Percentiles rank a stretch among this genome's conserved stretches.
phyloP scores from a whole-genome alignment of 2,113 vertebrate species.

The Caranx ignobilis region DNA sequence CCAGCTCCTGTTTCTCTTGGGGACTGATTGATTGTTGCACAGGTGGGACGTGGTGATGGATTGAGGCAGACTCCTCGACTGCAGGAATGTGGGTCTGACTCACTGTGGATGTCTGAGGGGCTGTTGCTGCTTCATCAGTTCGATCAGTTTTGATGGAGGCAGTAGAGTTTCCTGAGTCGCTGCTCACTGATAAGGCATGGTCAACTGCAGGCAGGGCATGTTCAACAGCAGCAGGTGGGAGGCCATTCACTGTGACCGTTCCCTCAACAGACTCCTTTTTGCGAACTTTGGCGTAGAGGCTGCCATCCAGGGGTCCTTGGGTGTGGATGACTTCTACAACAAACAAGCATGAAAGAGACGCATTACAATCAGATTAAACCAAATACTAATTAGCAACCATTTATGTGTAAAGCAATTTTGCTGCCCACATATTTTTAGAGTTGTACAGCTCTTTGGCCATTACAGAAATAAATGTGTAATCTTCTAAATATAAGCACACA shows the following conservation, averaged over 20 bases:
- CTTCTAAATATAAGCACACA: constrained; percentile 15
- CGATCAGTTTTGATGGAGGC: constrained; percentile 97
- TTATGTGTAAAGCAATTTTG: constrained; percentile 3
- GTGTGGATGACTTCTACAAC: constrained; percentile 93
- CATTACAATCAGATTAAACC: constrained; percentile 26
- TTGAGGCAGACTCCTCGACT: constrained; percentile 32
- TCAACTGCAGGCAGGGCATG: constrained; percentile 85
- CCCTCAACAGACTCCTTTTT: constrained; percentile 93
- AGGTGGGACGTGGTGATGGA: constrained; percentile 55
- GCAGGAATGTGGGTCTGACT: constrained; percentile 70
- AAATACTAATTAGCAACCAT: constrained; percentile 6
- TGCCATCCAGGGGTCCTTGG: constrained; percentile 96
- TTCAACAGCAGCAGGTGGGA: constrained; percentile 76
- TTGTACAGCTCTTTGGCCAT: neutral
- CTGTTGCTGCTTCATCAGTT: constrained; percentile 87
- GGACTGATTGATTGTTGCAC: constrained; percentile 87
- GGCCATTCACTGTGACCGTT: constrained; percentile 84
- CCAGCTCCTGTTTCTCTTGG: constrained; percentile 93
- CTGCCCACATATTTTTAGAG: constrained; percentile 12
- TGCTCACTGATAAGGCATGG: constrained; percentile 96
- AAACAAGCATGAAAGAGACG: constrained; percentile 59
- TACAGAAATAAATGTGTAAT: constrained; percentile 2
- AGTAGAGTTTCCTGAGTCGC: constrained; percentile 97
- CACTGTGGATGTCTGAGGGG: constrained; percentile 68
- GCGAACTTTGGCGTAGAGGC: constrained; percentile 98